phyloP scores from a whole-genome alignment of 1,140 invertebrate species.

The Drosophila santomea region DNA sequence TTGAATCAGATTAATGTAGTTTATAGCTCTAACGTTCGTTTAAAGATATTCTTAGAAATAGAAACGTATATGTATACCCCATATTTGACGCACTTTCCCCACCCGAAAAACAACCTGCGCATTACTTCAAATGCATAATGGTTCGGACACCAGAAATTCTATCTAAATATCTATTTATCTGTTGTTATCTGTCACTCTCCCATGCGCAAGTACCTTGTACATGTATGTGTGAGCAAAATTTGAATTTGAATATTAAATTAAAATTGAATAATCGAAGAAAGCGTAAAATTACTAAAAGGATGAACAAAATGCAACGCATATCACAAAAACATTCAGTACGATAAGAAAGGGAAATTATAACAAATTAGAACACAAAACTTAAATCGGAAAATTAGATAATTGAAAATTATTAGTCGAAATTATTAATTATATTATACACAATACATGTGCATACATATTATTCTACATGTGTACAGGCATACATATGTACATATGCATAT shows the following conservation, averaged over 20 bases:
- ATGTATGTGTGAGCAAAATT: constrained; percentile 17
- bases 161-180: constrained; percentile 29
- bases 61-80: constrained; percentile 21
- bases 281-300: constrained; percentile 14
- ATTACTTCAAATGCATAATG: background rate
- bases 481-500: constrained; percentile 51
- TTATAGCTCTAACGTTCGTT: constrained; percentile 63
- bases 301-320: constrained; percentile 78
- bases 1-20: constrained; percentile 69
- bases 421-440: constrained; percentile 55
- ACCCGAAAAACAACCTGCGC: background rate
- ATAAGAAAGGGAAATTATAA: constrained; percentile 33
- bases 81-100: constrained; percentile 29
- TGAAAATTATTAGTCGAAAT: constrained; percentile 84
- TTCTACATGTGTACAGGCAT: constrained; percentile 29
- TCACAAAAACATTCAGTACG: constrained; percentile 54
- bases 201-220: constrained; percentile 22
- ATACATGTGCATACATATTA: constrained; percentile 28
- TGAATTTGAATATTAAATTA: constrained; percentile 3
- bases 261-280: constrained; percentile 21
- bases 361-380: constrained; percentile 44
- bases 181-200: constrained; percentile 21
- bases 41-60: constrained; percentile 56
- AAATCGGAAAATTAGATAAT: constrained; percentile 76
- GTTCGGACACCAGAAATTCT: constrained; percentile 1